A percentile compares a stretch with the other conserved stretches of the same genome.
These are phyloP conservation scores for Lutjanus argentimaculatus DNA, from an alignment of 2,797 vertebrate species.

Conservation along the genomic window DNA sequence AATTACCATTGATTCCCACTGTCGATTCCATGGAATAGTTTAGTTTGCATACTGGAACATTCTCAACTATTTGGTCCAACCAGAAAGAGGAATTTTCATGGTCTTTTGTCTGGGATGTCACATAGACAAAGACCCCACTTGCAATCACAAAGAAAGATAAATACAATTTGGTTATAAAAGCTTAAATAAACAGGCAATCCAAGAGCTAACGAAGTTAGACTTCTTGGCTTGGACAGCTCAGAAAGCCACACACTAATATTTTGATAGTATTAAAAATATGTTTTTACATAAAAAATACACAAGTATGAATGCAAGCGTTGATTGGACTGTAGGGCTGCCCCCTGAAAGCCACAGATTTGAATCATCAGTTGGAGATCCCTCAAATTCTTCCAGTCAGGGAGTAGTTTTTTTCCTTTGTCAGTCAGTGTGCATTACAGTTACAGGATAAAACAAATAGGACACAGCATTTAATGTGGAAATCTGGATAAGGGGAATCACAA, in stretches of 20 bases:
- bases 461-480: too few species aligned
- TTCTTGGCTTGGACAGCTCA: conserved; percentile 13
- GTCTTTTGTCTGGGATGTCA: conserved; percentile 36
- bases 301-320: not conserved
- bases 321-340: not conserved
- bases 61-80: conserved; percentile 38
- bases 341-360: too few species aligned
- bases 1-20: conserved; percentile 9
- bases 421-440: too few species aligned
- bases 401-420: too few species aligned
- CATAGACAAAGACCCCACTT: conserved; percentile 21
- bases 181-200: conserved; percentile 41
- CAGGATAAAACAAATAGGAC: too few species aligned
- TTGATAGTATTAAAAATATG: conserved; percentile 15
- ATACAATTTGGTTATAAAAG: conserved; percentile 43
- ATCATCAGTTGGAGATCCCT: too few species aligned
- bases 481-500: too few species aligned
- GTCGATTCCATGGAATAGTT: conserved; percentile 34
- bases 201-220: conserved; percentile 8
- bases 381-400: too few species aligned
- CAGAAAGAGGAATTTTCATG: conserved; percentile 42
- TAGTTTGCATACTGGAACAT: conserved; percentile 43
- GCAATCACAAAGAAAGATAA: conserved; percentile 27
- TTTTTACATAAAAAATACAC: conserved; percentile 1
- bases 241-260: conserved; percentile 33